phyloP scores from a whole-genome alignment of 2,113 vertebrate genomes.

The Plectropomus leopardus region DNA sequence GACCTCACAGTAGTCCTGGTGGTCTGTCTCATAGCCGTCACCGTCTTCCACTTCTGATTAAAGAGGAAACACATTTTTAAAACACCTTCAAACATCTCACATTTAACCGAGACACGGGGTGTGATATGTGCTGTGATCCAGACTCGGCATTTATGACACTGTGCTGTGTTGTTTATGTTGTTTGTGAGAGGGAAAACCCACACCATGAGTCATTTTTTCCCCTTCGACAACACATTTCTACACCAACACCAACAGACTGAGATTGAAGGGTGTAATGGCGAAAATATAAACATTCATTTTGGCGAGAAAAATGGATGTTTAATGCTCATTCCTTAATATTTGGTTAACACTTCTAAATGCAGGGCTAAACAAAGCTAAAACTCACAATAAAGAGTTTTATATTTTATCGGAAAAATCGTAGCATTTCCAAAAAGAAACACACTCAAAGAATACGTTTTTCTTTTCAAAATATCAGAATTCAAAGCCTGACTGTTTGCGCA shows the following conservation, averaged over 20 bases:
- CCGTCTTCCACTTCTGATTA: conserved; percentile 89
- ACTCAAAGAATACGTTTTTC: neutral
- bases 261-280: neutral
- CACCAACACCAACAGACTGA: neutral
- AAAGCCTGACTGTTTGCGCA: neutral
- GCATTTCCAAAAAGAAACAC: neutral
- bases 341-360: neutral
- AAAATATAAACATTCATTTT: neutral
- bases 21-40: conserved; percentile 98
- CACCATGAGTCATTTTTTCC: conserved; percentile 38
- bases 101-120: neutral
- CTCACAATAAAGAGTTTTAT: neutral
- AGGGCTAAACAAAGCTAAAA: neutral
- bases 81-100: neutral
- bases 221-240: conserved; percentile 7
- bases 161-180: neutral
- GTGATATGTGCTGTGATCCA: neutral
- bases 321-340: neutral
- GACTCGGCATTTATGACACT: neutral
- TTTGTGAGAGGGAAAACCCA: conserved; percentile 32
- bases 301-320: neutral
- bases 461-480: neutral
- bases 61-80: neutral
- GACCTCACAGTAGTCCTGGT: conserved; percentile 99
- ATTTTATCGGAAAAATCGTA: neutral